phyloP scores from a whole-genome alignment of 2,888 invertebrate genomes.

The Petrolisthes cinctipes region DNA sequence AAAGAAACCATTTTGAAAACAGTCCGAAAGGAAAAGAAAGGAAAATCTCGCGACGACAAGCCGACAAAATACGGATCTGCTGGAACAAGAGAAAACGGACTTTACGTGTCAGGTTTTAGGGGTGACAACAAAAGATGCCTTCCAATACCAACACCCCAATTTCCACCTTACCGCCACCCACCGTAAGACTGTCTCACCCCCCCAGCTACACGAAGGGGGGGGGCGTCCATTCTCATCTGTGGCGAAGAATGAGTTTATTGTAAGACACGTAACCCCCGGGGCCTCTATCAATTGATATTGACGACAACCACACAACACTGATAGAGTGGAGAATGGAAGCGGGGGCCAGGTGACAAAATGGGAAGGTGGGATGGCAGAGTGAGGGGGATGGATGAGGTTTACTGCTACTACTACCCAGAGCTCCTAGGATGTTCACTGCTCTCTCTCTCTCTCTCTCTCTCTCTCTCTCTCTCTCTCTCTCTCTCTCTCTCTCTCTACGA shows the following conservation, averaged over 20 bases:
- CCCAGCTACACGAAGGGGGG: neutral
- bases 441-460: no score
- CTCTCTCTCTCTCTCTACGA: no score
- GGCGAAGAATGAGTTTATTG: constrained; percentile 56
- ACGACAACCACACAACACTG: constrained; percentile 40
- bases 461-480: no score
- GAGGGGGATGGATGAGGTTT: neutral
- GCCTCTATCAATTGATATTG: constrained; percentile 52
- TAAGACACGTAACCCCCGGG: constrained; percentile 52
- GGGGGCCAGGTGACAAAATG: neutral
- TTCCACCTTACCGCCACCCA: constrained; percentile 1
- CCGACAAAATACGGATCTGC: constrained; percentile 44
- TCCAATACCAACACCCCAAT: neutral
- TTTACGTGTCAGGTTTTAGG: constrained; percentile 48
- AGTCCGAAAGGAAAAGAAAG: constrained; percentile 32
- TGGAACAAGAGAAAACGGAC: constrained; percentile 47
- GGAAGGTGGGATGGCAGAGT: neutral
- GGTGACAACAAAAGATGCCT: constrained; percentile 21
- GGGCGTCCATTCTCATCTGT: constrained; percentile 52
- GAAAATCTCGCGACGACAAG: constrained; percentile 31
- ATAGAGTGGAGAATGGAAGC: constrained; percentile 16
- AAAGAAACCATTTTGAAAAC: constrained; percentile 13
- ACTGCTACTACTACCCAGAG: neutral
- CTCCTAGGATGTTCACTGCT: no score
- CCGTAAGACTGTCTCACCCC: neutral